Conservation (phyloP, 2,113 vertebrate species). For the Bombycilla garrulus region DNA sequence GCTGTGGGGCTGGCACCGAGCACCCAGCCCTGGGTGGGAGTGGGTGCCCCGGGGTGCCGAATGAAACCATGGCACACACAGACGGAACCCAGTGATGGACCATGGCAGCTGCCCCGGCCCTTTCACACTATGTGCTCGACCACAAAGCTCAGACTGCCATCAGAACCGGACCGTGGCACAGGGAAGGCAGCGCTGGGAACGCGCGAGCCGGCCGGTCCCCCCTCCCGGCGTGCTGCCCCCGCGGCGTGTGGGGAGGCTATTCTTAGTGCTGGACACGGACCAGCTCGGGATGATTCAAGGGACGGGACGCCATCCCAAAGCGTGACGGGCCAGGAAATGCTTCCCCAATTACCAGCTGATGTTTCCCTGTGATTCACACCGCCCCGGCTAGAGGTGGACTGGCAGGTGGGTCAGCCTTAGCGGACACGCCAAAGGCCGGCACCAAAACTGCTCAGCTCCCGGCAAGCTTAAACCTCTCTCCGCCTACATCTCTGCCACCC, state of each 20-base stretch:
- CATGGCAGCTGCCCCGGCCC: rapidly evolving
- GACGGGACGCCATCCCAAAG: constrained; percentile 40
- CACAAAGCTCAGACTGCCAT: not conserved
- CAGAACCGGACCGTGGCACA: rapidly evolving
- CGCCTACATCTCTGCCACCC: not conserved
- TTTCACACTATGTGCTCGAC: rapidly evolving
- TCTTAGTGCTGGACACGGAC: constrained; percentile 24
- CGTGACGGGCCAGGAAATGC: constrained; percentile 63
- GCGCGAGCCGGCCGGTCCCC: rapidly evolving
- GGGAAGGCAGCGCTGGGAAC: not conserved
- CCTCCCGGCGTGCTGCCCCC: not conserved
- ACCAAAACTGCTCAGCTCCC: not conserved
- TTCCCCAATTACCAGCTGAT: constrained; percentile 42
- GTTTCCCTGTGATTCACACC: constrained; percentile 25
- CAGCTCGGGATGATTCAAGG: constrained; percentile 58
- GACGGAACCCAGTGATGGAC: rapidly evolving
- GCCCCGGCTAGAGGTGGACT: not conserved
- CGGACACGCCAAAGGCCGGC: rapidly evolving
- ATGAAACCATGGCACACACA: rapidly evolving
- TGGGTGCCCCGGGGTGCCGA: rapidly evolving
- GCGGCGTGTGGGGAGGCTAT: not conserved
- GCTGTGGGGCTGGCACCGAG: rapidly evolving
- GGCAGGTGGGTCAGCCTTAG: constrained; percentile 17
- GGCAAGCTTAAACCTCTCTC: not conserved
- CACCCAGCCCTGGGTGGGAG: not conserved